These are phyloP conservation scores for Varanus salvator DNA, from an alignment of 2,113 vertebrate genomes.

Conservation along the genomic window DNA sequence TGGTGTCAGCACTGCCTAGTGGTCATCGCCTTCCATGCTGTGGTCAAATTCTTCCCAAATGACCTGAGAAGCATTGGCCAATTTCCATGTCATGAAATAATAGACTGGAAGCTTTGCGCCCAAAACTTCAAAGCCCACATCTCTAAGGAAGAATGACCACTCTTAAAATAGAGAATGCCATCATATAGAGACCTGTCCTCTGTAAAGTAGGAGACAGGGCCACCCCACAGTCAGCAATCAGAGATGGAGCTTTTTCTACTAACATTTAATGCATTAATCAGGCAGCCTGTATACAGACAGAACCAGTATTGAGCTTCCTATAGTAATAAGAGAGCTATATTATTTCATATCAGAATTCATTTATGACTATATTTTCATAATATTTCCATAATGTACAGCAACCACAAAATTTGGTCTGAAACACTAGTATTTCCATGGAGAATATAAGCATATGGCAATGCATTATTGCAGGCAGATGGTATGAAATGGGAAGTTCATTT, in stretches of 20 bases:
- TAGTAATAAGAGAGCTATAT: background rate
- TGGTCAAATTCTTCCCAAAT: background rate
- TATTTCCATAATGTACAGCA: background rate
- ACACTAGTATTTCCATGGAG: background rate
- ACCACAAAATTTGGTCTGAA: background rate
- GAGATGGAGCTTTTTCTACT: background rate
- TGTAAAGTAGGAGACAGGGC: too few species aligned
- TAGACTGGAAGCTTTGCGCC: background rate
- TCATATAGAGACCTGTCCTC: background rate
- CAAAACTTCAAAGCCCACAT: background rate
- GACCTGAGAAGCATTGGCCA: background rate
- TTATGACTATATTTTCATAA: conserved; percentile 13
- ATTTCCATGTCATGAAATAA: background rate
- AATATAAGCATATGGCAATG: accelerated
- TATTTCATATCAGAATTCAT: background rate
- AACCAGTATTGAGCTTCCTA: background rate
- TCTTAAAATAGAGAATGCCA: background rate
- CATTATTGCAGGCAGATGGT: background rate
- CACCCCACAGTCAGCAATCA: background rate
- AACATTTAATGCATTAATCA: background rate
- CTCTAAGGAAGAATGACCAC: too few species aligned
- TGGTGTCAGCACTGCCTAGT: background rate
- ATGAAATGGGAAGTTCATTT: background rate
- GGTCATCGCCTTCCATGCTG: background rate
- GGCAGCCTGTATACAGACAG: background rate